Evolutionary conservation across 1,140 invertebrate species (phyloP).

Genomic region (Pseudomyrmex concolor): DNA sequence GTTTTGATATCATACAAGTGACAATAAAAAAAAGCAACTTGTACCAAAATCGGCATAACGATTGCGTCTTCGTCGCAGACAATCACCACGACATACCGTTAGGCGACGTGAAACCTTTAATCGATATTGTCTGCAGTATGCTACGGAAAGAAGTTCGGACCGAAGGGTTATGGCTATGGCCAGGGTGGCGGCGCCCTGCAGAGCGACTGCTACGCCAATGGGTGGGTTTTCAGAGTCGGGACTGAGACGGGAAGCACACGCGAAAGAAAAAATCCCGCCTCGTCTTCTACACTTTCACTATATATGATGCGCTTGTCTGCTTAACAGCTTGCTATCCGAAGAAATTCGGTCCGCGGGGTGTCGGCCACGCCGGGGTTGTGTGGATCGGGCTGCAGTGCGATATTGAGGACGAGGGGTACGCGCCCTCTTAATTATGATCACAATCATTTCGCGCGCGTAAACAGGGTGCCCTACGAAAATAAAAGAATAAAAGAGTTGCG

Average conservation of each 20-base stretch:
- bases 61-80: conserved; percentile 37
- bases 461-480: conserved; percentile 11
- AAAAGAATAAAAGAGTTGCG: conserved; percentile 1
- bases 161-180: conserved; percentile 97
- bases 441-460: conserved; percentile 43
- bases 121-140: conserved; percentile 89
- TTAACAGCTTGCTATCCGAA: conserved; percentile 89
- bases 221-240: conserved; percentile 86
- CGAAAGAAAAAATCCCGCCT: conserved; percentile 75
- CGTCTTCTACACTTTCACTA: conserved; percentile 81
- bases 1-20: not conserved
- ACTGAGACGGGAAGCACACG: conserved; percentile 72
- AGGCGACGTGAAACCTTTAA: conserved; percentile 76
- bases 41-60: conserved; percentile 1
- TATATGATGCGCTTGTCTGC: conserved; percentile 84
- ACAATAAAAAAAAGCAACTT: not conserved
- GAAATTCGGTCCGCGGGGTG: conserved; percentile 93
- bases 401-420: conserved; percentile 86
- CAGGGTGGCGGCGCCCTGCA: conserved; percentile 96
- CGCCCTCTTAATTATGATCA: conserved; percentile 73
- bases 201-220: conserved; percentile 92
- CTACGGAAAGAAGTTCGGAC: conserved; percentile 97
- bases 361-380: conserved; percentile 91
- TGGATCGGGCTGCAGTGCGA: conserved; percentile 86
- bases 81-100: conserved; percentile 27